Evolutionary conservation across 1,140 invertebrate species (phyloP).

Genomic region (Stegodyphus mimosarum): DNA sequence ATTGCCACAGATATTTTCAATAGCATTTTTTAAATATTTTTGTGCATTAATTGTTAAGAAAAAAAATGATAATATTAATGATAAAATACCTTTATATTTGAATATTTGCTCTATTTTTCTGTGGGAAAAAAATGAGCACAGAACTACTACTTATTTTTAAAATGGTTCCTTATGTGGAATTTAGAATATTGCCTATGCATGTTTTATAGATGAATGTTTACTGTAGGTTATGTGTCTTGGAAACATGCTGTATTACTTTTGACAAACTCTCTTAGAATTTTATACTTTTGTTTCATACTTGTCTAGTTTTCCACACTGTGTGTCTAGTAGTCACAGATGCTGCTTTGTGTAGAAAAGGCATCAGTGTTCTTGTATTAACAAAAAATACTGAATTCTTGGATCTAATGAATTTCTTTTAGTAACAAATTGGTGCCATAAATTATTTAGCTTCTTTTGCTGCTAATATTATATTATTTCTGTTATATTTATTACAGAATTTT

Average conservation of each 20-base stretch:
- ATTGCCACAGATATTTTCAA: too few species aligned
- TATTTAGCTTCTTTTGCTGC: too few species aligned
- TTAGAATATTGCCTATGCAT: neutral
- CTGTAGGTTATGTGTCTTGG: neutral
- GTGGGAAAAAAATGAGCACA: neutral
- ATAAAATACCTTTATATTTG: neutral
- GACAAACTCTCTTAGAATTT: neutral
- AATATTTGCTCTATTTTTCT: neutral
- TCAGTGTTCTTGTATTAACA: neutral
- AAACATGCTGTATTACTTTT: neutral
- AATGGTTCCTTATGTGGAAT: neutral
- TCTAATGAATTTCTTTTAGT: too few species aligned
- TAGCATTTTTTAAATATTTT: neutral
- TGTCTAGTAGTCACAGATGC: slow-evolving; percentile 40
- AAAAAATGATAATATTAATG: neutral
- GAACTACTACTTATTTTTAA: neutral
- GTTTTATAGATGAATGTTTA: neutral
- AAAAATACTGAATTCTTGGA: too few species aligned
- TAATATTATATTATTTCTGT: too few species aligned
- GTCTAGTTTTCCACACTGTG: neutral
- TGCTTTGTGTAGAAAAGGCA: slow-evolving; percentile 25
- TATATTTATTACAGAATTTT: too few species aligned
- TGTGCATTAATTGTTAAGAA: neutral
- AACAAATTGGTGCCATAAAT: too few species aligned
- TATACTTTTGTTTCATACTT: neutral